Conservation (phyloP, 2,113 vertebrate species). For the Tringa solitaria region DNA sequence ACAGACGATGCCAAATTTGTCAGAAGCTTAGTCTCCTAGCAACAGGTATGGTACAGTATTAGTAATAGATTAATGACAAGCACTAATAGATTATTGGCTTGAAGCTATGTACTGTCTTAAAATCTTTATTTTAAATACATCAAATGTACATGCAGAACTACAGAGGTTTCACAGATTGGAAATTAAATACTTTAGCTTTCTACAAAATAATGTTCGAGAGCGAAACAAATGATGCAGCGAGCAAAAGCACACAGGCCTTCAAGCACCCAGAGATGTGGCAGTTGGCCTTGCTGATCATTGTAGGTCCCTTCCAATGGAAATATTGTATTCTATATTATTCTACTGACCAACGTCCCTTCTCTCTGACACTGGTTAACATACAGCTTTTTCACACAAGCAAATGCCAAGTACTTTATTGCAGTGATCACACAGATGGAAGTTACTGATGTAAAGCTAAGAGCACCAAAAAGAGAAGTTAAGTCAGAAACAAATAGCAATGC, state of each 20-base stretch:
- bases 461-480: neutral
- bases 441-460: neutral
- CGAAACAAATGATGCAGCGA: neutral
- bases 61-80: slow-evolving; percentile 39
- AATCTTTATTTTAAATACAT: neutral
- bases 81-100: slow-evolving; percentile 27
- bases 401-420: neutral
- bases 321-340: neutral
- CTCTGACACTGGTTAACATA: neutral
- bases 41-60: slow-evolving; percentile 77
- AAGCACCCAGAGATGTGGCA: neutral
- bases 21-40: slow-evolving; percentile 85
- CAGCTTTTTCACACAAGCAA: neutral
- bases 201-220: neutral
- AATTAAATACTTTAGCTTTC: neutral
- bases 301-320: neutral
- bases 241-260: neutral
- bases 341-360: neutral
- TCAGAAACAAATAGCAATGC: neutral
- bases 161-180: neutral
- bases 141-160: neutral
- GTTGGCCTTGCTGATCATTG: neutral
- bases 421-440: neutral
- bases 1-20: slow-evolving; percentile 79
- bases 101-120: neutral